Base-by-base conservation (phyloP, 2,113 vertebrate species). In the Rhinogobius similis region DNA sequence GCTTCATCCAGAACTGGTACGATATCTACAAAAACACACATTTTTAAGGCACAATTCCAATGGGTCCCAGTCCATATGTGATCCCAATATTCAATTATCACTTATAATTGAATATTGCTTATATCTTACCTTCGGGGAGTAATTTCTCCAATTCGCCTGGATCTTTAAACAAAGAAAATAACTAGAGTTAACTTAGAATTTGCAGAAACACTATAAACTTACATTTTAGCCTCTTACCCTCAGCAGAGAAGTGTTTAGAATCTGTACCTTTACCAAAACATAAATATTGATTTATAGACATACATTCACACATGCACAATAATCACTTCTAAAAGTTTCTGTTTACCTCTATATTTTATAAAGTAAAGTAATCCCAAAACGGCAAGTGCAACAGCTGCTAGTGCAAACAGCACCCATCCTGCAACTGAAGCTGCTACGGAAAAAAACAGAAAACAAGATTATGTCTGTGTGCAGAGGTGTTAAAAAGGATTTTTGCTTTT, bases 381-480 rank as follows among this genome's bases (percentile, higher is more conserved):
- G 0, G 62, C 2, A 0, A 0, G 0, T 0, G 3, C 38, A 0
- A 23, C 0, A 10, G 78, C 50, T 44, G 81, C 50, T 0, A 79
- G 0, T 5, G 0, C 36, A 0, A 86, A 82, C 16, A 62, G 43
- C 56, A 73, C 52, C 87, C 78, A 85, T 63, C 72, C 86, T 71
- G 20, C 63, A 1, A 0, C 0, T 0, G 44, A 72, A 12, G 24
- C 46, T 10, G 62, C 62, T 3, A 5, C 80, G 80, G 16, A 66
- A 78, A 1, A n/a, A 48, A 68, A n/a, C n/a, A n/a, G n/a, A n/a
- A n/a, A 69, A 21, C 12, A 29, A 23, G 0, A 65, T 27, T 23
- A 0, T 13, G 0, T 59, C 36, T 48, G 0, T 26, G 44, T 4
- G 16, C 2, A 16, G 0, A 9, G 48, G 32, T 13, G 32, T 20